Conservation (phyloP, 2,888 invertebrate species). For the Aricia artaxerxes region DNA sequence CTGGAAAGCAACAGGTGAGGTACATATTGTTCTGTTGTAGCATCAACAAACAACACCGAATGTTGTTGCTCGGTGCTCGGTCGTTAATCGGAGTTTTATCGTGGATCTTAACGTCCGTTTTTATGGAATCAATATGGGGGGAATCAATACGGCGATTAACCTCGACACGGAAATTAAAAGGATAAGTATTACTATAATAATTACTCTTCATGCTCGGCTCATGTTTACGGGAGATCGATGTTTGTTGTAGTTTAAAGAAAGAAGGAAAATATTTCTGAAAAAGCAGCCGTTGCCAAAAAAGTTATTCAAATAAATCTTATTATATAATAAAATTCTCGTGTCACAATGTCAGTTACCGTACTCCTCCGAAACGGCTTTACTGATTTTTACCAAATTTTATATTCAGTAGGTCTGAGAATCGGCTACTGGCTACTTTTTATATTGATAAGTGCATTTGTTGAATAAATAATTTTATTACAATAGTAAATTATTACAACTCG, state of each 20-base stretch:
- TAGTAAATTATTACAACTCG: too few species aligned
- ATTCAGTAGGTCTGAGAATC: too few species aligned
- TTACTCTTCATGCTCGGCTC: neutral
- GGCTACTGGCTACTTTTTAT: too few species aligned
- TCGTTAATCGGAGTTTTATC: neutral
- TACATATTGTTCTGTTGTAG: neutral
- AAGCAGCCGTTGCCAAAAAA: too few species aligned
- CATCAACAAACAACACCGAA: neutral
- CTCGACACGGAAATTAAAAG: neutral
- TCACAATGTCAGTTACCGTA: too few species aligned
- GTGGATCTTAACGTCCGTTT: constrained; percentile 3
- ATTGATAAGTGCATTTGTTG: too few species aligned
- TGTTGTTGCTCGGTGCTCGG: neutral
- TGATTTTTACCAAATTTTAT: too few species aligned
- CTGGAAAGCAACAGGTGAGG: neutral
- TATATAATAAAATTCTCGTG: too few species aligned
- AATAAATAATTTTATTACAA: too few species aligned
- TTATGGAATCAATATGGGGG: constrained; percentile 16
- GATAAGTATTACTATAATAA: neutral
- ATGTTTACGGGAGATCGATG: neutral
- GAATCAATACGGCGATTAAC: neutral
- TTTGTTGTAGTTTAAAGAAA: neutral
- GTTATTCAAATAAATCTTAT: too few species aligned
- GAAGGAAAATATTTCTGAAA: neutral
- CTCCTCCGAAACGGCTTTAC: too few species aligned